Percentiles rank a stretch among this genome's conserved stretches.
Evolutionary conservation across 1,140 invertebrate species (phyloP).

Genomic region (Armadillidium nasatum): DNA sequence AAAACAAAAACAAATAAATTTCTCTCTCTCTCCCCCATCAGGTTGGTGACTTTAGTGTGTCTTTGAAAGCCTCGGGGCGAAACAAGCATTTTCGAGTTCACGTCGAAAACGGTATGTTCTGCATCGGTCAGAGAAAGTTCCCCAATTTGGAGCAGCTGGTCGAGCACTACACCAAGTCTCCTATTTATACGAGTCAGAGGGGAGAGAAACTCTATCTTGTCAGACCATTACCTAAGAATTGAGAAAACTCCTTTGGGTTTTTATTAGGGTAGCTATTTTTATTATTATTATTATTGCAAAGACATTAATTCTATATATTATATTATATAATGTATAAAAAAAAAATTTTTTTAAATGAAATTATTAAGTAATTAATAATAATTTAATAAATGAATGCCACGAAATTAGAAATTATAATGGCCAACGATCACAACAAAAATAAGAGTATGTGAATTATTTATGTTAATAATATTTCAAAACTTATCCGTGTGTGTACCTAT

Average conservation of each 20-base stretch:
- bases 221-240: conserved; percentile 62
- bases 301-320: background rate
- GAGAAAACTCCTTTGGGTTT: conserved; percentile 9
- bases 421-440: too few relatives aligned
- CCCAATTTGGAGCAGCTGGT: conserved; percentile 91
- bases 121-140: conserved; percentile 97
- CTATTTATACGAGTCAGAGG: conserved; percentile 95
- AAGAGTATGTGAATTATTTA: too few relatives aligned
- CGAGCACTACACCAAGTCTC: conserved; percentile 95
- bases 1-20: too few relatives aligned
- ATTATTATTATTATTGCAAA: background rate
- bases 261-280: background rate
- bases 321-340: too few relatives aligned
- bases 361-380: too few relatives aligned
- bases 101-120: conserved; percentile 86
- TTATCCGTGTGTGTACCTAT: too few relatives aligned
- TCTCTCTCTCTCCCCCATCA: conserved; percentile 54
- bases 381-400: too few relatives aligned
- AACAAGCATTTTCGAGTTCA: conserved; percentile 99
- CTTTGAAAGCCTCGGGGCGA: conserved; percentile 90
- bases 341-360: too few relatives aligned
- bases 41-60: conserved; percentile 98
- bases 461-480: too few relatives aligned
- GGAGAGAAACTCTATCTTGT: conserved; percentile 89
- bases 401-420: too few relatives aligned